phyloP scores from a whole-genome alignment of 2,797 vertebrate species.

The Oreochromis mossambicus region DNA sequence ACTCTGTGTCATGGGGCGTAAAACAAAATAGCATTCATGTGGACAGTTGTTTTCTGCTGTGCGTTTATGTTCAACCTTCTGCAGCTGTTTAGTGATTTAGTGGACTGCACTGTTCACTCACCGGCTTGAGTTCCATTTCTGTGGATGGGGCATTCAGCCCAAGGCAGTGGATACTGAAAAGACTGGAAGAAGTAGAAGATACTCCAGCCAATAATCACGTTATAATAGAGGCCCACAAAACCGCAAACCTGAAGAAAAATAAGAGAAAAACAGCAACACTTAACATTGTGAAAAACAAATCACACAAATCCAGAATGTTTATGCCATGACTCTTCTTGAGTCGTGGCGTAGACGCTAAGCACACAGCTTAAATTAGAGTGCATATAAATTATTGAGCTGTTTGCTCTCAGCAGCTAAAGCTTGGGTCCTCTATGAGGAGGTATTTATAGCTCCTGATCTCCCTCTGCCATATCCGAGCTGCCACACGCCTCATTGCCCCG shows the following conservation, averaged over 20 bases:
- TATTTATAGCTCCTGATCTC: conserved; percentile 76
- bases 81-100: not conserved
- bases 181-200: conserved; percentile 98
- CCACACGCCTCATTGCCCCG: conserved; percentile 43
- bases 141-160: conserved; percentile 88
- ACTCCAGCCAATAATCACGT: conserved; percentile 96
- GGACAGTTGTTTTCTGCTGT: not conserved
- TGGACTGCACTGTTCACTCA: conserved; percentile 60
- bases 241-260: conserved; percentile 74
- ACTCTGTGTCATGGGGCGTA: not conserved
- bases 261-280: not conserved
- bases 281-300: not conserved
- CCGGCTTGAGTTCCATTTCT: conserved; percentile 84
- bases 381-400: conserved; percentile 79
- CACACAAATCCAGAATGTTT: not conserved
- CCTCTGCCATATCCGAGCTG: conserved; percentile 40
- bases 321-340: not conserved
- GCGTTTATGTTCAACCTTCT: not conserved
- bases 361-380: conserved; percentile 41
- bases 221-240: conserved; percentile 94
- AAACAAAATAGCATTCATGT: not conserved
- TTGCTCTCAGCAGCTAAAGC: conserved; percentile 63
- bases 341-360: conserved; percentile 8
- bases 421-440: conserved; percentile 43
- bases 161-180: conserved; percentile 93